A percentile compares a stretch with the other conserved stretches of the same genome.
phyloP scores from a whole-genome alignment of 2,888 invertebrate species.

The Acrocyrtus sp. region DNA sequence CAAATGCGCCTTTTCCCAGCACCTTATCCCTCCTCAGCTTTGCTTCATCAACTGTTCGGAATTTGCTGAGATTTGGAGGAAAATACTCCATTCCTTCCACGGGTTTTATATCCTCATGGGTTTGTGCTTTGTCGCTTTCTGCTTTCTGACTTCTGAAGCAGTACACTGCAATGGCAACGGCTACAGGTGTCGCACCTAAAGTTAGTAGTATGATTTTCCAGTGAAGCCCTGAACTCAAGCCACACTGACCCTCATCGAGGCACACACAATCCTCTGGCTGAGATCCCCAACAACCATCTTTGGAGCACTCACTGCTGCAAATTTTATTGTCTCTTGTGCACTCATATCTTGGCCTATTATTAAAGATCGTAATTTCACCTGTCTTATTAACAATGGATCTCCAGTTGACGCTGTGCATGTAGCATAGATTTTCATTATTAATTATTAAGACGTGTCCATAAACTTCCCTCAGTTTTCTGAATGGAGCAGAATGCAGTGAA shows the following conservation, averaged over 20 bases:
- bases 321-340: not conserved
- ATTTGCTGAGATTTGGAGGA: constrained; percentile 91
- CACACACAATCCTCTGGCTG: constrained; percentile 65
- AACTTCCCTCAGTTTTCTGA: not conserved
- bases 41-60: constrained; percentile 92
- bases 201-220: too few relatives aligned
- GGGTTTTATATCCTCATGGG: too few relatives aligned
- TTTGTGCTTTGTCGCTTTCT: too few relatives aligned
- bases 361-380: not conserved
- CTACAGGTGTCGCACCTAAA: too few relatives aligned
- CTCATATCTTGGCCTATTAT: not conserved
- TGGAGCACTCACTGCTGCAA: not conserved
- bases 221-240: not conserved
- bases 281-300: not conserved
- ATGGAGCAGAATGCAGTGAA: not conserved
- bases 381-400: not conserved
- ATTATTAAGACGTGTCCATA: not conserved
- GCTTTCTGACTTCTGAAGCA: not conserved
- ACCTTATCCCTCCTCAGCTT: constrained; percentile 90
- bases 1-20: constrained; percentile 96
- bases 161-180: too few relatives aligned
- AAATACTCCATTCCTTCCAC: too few relatives aligned
- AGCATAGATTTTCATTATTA: not conserved
- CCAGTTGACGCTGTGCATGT: not conserved
- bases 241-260: too few relatives aligned